These are phyloP conservation scores for Morinoia aosen DNA, from an alignment of 2,888 invertebrate species.

Conservation along the genomic window DNA sequence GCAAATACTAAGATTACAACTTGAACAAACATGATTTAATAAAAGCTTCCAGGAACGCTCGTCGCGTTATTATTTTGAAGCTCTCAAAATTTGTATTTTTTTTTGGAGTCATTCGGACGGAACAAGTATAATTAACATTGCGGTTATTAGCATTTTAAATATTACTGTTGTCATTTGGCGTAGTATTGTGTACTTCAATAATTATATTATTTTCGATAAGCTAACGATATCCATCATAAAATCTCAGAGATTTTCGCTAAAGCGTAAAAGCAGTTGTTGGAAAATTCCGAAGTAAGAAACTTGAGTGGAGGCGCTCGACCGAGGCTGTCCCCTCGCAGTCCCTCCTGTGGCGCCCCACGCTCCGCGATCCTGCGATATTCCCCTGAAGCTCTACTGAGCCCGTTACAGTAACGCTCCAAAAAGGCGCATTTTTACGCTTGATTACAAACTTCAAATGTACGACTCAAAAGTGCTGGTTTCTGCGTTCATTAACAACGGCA, in stretches of 20 bases:
- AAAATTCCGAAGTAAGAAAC: background rate
- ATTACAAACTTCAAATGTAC: constrained; percentile 4
- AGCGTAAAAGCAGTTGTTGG: background rate
- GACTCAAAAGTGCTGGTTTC: background rate
- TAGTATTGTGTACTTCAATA: background rate
- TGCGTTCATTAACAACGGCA: constrained; percentile 12
- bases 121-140: no score
- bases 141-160: no score
- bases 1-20: no score
- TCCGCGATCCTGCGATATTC: background rate
- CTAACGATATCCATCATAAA: background rate
- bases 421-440: background rate
- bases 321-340: background rate
- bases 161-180: no score
- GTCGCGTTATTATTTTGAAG: no score
- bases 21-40: no score
- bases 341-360: background rate
- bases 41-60: no score
- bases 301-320: background rate
- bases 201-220: background rate
- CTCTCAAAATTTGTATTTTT: no score
- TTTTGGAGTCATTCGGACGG: no score
- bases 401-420: background rate
- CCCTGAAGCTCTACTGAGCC: background rate
- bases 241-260: background rate